Conservation (phyloP, 2,113 vertebrate species). For the Cynocephalus volans region DNA sequence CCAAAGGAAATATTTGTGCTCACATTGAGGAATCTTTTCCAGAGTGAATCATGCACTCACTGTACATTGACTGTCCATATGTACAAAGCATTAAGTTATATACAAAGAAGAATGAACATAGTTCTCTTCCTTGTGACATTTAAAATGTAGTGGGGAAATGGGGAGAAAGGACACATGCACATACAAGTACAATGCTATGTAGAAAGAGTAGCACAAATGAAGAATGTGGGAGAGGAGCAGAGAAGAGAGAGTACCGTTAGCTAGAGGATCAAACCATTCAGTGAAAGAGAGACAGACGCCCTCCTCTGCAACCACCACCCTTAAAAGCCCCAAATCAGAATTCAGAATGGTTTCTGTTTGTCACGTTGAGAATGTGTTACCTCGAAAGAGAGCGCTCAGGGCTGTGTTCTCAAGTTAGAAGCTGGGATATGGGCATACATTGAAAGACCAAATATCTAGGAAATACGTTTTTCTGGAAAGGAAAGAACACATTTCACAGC, state of each 20-base stretch:
- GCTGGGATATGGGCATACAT: slow-evolving; percentile 60
- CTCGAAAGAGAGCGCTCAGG: slow-evolving; percentile 64
- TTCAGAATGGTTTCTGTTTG: slow-evolving; percentile 71
- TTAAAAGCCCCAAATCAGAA: slow-evolving; percentile 60
- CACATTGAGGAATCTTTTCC: slow-evolving; percentile 63
- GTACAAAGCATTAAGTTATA: background rate
- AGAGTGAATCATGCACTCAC: slow-evolving; percentile 77
- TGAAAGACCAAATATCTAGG: slow-evolving; percentile 74
- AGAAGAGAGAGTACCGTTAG: background rate
- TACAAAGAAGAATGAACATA: background rate
- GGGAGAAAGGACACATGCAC: background rate
- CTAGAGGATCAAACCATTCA: slow-evolving; percentile 67
- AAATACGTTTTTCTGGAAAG: slow-evolving; percentile 72
- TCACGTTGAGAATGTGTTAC: slow-evolving; percentile 74
- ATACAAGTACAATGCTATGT: background rate
- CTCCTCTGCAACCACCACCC: background rate
- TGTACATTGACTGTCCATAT: background rate
- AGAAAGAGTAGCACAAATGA: background rate
- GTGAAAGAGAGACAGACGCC: background rate
- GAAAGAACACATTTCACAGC: slow-evolving; percentile 73
- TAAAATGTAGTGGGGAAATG: background rate
- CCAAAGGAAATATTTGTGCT: slow-evolving; percentile 70
- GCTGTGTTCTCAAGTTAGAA: slow-evolving; percentile 78
- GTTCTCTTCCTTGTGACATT: slow-evolving; percentile 33
- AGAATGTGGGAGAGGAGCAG: background rate